Base-by-base conservation (phyloP, 2,888 invertebrate species). In the Drosophila yooni region DNA sequence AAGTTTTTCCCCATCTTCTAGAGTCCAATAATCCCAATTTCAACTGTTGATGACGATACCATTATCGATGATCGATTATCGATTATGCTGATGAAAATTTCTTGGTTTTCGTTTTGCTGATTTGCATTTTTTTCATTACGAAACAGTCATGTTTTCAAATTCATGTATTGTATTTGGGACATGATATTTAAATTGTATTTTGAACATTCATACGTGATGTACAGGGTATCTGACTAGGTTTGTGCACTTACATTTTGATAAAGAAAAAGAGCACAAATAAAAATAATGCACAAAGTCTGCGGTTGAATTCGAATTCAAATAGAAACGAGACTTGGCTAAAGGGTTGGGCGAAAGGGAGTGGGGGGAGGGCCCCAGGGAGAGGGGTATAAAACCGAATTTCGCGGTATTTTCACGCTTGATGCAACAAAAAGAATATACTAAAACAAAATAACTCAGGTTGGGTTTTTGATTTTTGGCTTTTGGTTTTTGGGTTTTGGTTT, bases 351-450 rank as follows among this genome's bases (percentile, higher is more conserved):
- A 38, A n/a, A 46, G 46, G 25, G 40, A 1, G 15, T 7, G 29
- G 4, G 15, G 36, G 34, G 43, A n/a, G 43, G 54, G 1, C 21
- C 21, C 21, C 33, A 50, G 0, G 13, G 29, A 29, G 40, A 7
- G 13, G 27, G 3, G 40, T 43, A 63, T 43, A 67, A 77, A 78
- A 63, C 67, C 71, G 82, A 85, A 87, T 88, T 91, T 91, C 92
- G 91, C 92, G 91, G 92, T 92, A 92, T 92, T 91, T 91, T 92
- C 79, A 92, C 92, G 92, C 91, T 88, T 92, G 78, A 83, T 67
- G 80, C 76, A 27, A 46, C 40, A 34, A 29, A 59, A 33, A 25
- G 10, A 57, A 36, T 40, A 43, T 40, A 57, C n/a, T 52, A 21
- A 58, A 64, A 36, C 36, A 54, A 54, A 65, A 52, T 15, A 53